phyloP scores from a whole-genome alignment of 2,888 invertebrate genomes.

The Cinara cedri region DNA sequence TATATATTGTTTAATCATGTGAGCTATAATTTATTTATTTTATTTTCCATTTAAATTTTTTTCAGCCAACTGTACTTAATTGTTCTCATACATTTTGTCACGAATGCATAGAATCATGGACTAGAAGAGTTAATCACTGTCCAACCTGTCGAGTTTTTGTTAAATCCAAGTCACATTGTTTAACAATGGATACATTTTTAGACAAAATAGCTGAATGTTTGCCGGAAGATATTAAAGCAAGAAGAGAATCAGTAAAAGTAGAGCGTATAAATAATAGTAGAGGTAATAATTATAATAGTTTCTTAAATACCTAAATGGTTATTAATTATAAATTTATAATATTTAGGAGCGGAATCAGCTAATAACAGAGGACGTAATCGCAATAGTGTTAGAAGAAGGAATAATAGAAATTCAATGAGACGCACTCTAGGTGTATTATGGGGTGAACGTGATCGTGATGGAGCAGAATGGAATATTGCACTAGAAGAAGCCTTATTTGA shows the following conservation, averaged over 20 bases:
- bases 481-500: conserved; percentile 43
- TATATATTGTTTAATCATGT: too few species aligned
- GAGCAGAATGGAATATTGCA: conserved; percentile 47
- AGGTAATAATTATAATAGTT: conserved; percentile 14
- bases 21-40: too few species aligned
- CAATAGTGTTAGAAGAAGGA: conserved; percentile 24
- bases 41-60: not conserved
- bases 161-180: conserved; percentile 34
- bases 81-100: conserved; percentile 54
- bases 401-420: conserved; percentile 8
- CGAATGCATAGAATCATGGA: conserved; percentile 50
- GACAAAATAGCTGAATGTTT: conserved; percentile 47
- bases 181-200: conserved; percentile 43
- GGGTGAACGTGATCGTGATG: conserved; percentile 34
- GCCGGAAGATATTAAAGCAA: conserved; percentile 33
- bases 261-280: conserved; percentile 39
- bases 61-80: conserved; percentile 46
- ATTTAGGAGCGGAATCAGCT: not conserved
- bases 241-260: conserved; percentile 25
- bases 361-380: not conserved
- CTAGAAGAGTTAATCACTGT: conserved; percentile 44
- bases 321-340: too few species aligned
- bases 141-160: conserved; percentile 46
- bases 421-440: conserved; percentile 14
- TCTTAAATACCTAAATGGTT: too few species aligned